phyloP scores from a whole-genome alignment of 2,888 invertebrate species.

The Spialia ferax region DNA sequence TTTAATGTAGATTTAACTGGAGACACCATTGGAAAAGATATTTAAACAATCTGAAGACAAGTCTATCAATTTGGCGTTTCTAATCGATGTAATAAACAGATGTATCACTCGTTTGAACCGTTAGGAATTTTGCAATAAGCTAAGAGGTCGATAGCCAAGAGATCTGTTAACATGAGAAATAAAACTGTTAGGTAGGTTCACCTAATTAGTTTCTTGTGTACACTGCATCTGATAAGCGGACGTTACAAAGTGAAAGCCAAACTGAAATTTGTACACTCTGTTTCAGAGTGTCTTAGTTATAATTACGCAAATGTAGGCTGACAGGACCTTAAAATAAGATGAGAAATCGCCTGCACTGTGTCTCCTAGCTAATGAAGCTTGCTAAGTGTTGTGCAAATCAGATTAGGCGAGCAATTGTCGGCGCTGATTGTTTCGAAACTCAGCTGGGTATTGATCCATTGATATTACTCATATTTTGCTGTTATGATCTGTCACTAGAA shows the following conservation, averaged over 20 bases:
- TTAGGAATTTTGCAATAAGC: conserved; percentile 35
- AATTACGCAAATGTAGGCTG: conserved; percentile 23
- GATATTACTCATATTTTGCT: conserved; percentile 16
- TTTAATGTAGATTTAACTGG: conserved; percentile 10
- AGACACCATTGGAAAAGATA: neutral
- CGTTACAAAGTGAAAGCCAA: conserved; percentile 45
- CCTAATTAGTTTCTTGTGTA: conserved; percentile 22
- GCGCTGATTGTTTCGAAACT: conserved; percentile 49
- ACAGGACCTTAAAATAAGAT: conserved; percentile 31
- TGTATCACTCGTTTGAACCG: conserved; percentile 14
- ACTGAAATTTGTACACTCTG: conserved; percentile 42
- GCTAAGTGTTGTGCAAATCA: conserved; percentile 44
- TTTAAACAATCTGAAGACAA: conserved; percentile 8
- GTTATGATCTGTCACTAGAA: conserved; percentile 16
- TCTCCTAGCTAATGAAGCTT: conserved; percentile 38
- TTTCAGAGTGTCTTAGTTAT: conserved; percentile 8
- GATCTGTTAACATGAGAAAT: conserved; percentile 4
- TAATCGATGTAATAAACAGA: conserved; percentile 20
- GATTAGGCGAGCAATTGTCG: conserved; percentile 50
- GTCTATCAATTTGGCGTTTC: conserved; percentile 20
- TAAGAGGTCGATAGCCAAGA: conserved; percentile 22
- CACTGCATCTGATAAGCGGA: conserved; percentile 49
- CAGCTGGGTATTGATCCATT: conserved; percentile 40
- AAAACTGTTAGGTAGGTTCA: conserved; percentile 16
- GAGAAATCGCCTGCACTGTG: conserved; percentile 36